Evolutionary conservation across 2,888 invertebrate genomes (phyloP), one percentile per base, ranked within the genome.

Genomic region (Caenorhabditis plicata): DNA sequence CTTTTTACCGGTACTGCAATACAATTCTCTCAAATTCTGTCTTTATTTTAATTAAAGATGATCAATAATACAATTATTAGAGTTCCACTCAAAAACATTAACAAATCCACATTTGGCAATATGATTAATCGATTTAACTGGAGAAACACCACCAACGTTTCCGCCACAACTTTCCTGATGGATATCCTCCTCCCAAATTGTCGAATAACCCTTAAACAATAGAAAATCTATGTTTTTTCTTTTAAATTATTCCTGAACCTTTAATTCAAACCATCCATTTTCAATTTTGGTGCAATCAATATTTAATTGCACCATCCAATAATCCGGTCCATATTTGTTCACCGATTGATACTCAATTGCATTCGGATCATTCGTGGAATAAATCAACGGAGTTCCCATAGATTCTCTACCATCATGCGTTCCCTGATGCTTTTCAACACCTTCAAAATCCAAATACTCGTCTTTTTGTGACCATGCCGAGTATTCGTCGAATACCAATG

Each of bases 231-330:
- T n/a, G n/a, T n/a, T n/a, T n/a, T n/a, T n/a, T n/a, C n/a, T n/a
- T n/a, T n/a, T n/a, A n/a, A n/a, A n/a, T n/a, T n/a, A n/a, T n/a
- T n/a, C n/a, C n/a, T n/a, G n/a, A n/a, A n/a, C n/a, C n/a, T n/a
- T 83, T 20, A 84, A 43, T 64, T 84, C 83, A 57, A 84, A 83
- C 82, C 83, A 83, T 13, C 83, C 82, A 13, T 76, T 64, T 36
- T 81, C 74, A 0, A 81, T 78, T 54, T 78, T 75, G 8, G 74
- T 74, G 63, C 83, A 83, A 63, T 83, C 83, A 81, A 83, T 82
- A 20, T 80, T 75, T 1, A 83, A 44, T 44, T 82, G 81, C n/a
- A 82, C 75, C 55, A 83, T 73, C 83, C 83, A 83, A 69, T 83
- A 83, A 45, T 81, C 81, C 2, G 78, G 69, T 2, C 83, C 83